These are phyloP conservation scores for Zootoca vivipara DNA, from an alignment of 2,113 vertebrate genomes.

Conservation along the genomic window DNA sequence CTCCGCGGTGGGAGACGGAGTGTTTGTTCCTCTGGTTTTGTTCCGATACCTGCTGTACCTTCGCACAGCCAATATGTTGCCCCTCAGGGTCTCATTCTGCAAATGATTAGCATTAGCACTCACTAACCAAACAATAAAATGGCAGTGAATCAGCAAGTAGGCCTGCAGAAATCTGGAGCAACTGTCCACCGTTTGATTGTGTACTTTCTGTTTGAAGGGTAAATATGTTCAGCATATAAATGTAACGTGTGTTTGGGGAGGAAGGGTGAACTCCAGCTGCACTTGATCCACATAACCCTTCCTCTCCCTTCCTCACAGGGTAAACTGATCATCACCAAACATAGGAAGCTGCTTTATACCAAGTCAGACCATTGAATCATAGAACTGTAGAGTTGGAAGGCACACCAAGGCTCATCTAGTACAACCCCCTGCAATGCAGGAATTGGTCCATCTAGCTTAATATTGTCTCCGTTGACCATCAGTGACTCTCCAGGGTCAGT, in stretches of 20 bases:
- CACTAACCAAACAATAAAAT: not conserved
- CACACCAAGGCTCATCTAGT: too few species aligned
- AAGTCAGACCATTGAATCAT: too few species aligned
- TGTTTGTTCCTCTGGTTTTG: conserved; percentile 44
- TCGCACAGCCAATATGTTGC: not conserved
- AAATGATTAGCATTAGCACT: not conserved
- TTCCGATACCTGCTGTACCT: conserved; percentile 27
- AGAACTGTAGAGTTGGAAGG: too few species aligned
- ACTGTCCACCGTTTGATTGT: not conserved
- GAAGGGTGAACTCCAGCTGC: not conserved
- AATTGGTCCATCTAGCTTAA: too few species aligned
- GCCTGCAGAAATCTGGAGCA: not conserved
- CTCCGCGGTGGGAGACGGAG: conserved; percentile 51
- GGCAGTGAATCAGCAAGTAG: not conserved
- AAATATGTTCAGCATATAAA: not conserved
- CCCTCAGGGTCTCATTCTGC: not conserved
- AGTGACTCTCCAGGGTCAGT: too few species aligned
- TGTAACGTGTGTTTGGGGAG: not conserved
- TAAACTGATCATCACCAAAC: too few species aligned
- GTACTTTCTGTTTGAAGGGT: not conserved
- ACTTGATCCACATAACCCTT: not conserved
- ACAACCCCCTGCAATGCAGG: too few species aligned
- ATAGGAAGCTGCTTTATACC: too few species aligned
- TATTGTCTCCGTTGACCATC: too few species aligned
- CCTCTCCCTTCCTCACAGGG: too few species aligned